Conservation (phyloP, 2,797 vertebrate genomes). For the Muscicapa striata region DNA sequence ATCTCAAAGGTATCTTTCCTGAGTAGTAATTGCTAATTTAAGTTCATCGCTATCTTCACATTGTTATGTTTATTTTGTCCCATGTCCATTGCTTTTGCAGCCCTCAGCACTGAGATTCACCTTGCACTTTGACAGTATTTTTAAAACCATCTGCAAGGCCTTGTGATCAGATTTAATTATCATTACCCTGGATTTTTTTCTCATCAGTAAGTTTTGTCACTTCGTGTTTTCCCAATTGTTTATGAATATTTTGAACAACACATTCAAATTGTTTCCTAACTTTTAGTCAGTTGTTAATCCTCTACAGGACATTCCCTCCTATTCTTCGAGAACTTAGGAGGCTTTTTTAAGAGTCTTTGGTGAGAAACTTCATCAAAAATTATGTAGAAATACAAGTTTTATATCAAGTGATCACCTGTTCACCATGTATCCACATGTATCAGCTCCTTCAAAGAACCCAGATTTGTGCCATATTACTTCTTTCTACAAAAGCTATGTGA, state of each 20-base stretch:
- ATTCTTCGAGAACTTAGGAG: neutral
- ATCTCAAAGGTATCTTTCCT: neutral
- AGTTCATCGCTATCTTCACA: neutral
- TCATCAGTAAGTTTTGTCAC: neutral
- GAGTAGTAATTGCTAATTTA: neutral
- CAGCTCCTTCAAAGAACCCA: neutral
- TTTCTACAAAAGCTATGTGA: neutral
- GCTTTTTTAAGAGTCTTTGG: neutral
- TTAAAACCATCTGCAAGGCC: neutral
- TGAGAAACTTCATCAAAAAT: neutral
- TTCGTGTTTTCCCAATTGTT: neutral
- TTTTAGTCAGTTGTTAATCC: constrained; percentile 6
- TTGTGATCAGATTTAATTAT: neutral
- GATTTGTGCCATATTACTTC: neutral
- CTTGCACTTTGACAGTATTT: neutral
- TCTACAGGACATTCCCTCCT: neutral
- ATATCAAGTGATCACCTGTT: neutral
- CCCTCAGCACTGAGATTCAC: neutral
- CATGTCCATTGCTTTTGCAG: neutral
- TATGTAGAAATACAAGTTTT: neutral
- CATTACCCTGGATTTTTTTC: neutral
- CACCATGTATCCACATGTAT: neutral
- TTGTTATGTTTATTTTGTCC: neutral
- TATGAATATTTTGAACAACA: neutral
- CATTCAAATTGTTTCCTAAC: neutral